Conservation (phyloP, 2,797 vertebrate genomes). For the Peromyscus nudipes region DNA sequence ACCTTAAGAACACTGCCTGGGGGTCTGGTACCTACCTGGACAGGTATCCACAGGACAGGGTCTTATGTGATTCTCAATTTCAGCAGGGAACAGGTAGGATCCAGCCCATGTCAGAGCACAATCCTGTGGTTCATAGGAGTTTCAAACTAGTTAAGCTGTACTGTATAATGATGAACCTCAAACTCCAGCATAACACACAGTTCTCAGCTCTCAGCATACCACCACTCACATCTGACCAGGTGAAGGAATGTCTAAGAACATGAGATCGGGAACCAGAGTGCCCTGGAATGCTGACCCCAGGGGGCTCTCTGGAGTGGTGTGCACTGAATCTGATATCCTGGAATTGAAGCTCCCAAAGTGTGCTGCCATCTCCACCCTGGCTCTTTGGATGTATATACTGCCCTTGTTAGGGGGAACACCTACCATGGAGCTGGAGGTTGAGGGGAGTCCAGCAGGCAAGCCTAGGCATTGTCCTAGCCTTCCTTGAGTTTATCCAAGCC, state of each 20-base stretch:
- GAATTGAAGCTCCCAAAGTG: background rate
- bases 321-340: accelerated
- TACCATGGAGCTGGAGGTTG: background rate
- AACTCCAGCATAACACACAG: background rate
- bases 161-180: background rate
- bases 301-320: accelerated
- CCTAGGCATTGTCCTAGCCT: background rate
- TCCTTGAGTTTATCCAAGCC: background rate
- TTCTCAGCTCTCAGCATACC: background rate
- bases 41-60: background rate
- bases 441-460: background rate
- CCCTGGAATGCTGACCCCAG: background rate
- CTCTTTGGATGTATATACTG: background rate
- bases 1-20: background rate
- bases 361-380: background rate
- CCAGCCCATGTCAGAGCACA: background rate
- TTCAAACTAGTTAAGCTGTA: background rate
- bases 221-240: background rate
- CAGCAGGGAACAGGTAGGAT: accelerated
- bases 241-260: background rate
- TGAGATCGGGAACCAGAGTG: background rate
- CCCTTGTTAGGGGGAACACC: background rate
- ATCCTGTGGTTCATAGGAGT: background rate
- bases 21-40: background rate
- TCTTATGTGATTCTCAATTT: background rate